Percentiles rank a stretch among this genome's conserved stretches.
Conservation (phyloP, 2,797 vertebrate species). For the Huso huso region DNA sequence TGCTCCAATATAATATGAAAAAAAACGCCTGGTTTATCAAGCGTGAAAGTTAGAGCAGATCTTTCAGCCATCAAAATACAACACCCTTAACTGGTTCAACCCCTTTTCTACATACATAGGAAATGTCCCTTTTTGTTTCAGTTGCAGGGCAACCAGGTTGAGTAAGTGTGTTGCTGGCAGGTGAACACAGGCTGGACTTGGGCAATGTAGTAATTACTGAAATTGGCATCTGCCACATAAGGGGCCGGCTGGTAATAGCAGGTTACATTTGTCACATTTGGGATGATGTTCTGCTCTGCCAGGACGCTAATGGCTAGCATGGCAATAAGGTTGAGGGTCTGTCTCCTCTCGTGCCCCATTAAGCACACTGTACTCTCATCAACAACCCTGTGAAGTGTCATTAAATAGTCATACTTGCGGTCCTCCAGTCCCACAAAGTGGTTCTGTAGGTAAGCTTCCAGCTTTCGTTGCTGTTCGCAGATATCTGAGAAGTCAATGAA, state of each 20-base stretch:
- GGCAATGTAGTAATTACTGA: constrained; percentile 97
- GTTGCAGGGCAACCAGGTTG: constrained; percentile 97
- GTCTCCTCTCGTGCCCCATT: constrained; percentile 96
- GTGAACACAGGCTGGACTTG: constrained; percentile 94
- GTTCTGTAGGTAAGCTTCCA: constrained; percentile 98
- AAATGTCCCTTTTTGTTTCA: constrained; percentile 51
- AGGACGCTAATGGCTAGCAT: constrained; percentile 94
- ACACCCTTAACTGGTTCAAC: constrained; percentile 21
- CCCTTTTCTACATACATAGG: constrained; percentile 20
- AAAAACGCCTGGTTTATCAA: constrained; percentile 42
- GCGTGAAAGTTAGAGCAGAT: constrained; percentile 51
- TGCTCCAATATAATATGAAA: constrained; percentile 44
- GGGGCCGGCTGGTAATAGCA: constrained; percentile 98
- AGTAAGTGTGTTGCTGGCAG: constrained; percentile 89
- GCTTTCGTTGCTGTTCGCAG: constrained; percentile 91
- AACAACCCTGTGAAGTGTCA: constrained; percentile 92
- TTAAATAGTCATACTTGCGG: constrained; percentile 98
- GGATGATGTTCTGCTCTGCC: constrained; percentile 95
- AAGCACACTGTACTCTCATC: constrained; percentile 98
- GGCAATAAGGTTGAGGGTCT: constrained; percentile 91
- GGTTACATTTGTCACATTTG: constrained; percentile 95
- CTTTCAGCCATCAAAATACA: constrained; percentile 49
- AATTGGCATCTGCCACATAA: constrained; percentile 94
- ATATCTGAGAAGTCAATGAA: constrained; percentile 99
- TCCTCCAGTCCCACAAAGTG: constrained; percentile 98